phyloP scores from a whole-genome alignment of 1,140 invertebrate genomes.

The Magallana angulata region DNA sequence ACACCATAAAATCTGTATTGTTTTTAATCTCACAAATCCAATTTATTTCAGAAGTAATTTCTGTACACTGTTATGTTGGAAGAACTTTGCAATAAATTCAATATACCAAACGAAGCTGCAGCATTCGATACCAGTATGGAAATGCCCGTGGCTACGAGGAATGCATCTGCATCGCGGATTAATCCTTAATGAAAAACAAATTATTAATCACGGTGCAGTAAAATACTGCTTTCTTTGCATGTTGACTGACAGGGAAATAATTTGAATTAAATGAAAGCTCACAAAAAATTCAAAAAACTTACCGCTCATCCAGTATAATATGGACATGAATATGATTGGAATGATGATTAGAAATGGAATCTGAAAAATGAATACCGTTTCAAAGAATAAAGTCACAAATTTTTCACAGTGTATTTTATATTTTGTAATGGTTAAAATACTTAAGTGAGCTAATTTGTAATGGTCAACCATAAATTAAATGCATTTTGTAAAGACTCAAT shows the following conservation, averaged over 20 bases:
- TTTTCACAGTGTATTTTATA: too few species aligned
- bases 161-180: conserved; percentile 83
- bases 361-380: neutral
- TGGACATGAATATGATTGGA: neutral
- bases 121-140: conserved; percentile 92
- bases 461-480: too few species aligned
- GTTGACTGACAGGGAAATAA: neutral
- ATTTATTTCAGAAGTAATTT: neutral
- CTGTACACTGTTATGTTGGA: neutral
- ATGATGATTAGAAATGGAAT: neutral
- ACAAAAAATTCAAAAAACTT: neutral
- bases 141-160: conserved; percentile 87
- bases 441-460: too few species aligned
- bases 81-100: neutral
- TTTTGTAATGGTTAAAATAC: too few species aligned
- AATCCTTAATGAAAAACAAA: conserved; percentile 83
- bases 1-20: neutral
- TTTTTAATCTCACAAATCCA: neutral
- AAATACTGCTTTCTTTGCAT: neutral
- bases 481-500: too few species aligned
- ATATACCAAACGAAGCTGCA: conserved; percentile 91
- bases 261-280: neutral
- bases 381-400: too few species aligned
- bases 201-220: neutral
- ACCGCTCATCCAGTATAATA: conserved; percentile 37